These are phyloP conservation scores for Lontra canadensis DNA, from an alignment of 2,113 vertebrate genomes.

Conservation along the genomic window DNA sequence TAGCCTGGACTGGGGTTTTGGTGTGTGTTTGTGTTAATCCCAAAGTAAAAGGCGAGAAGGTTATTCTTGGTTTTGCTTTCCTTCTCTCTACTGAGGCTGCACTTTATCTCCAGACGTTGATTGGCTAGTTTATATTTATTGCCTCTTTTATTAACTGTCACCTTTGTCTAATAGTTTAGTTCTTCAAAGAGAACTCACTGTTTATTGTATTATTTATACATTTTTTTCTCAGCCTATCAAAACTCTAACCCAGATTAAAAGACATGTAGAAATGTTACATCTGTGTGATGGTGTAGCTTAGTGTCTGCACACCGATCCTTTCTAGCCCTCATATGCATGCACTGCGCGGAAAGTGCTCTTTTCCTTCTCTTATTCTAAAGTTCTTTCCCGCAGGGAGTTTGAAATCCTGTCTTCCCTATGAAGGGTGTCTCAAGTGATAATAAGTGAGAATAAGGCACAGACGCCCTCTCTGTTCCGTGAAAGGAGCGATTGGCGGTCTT, in stretches of 20 bases:
- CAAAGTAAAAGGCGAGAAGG: neutral
- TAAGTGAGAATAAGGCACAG: neutral
- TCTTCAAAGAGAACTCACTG: neutral
- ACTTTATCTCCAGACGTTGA: neutral
- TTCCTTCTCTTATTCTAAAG: neutral
- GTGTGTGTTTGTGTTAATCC: neutral
- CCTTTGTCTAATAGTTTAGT: neutral
- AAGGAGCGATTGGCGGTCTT: neutral
- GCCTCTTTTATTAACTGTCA: neutral
- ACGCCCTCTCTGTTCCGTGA: neutral
- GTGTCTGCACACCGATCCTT: rapidly evolving
- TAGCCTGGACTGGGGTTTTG: neutral
- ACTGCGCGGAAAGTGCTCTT: neutral
- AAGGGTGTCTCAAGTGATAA: neutral
- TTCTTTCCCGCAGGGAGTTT: neutral
- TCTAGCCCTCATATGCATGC: neutral
- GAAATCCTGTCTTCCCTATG: neutral
- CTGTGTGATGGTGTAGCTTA: neutral
- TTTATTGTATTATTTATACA: neutral
- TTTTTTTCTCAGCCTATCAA: neutral
- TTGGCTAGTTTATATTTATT: neutral
- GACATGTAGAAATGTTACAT: rapidly evolving
- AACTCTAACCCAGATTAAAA: neutral
- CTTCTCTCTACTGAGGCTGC: neutral
- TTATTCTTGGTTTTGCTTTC: neutral